A percentile compares a stretch with the other conserved stretches of the same genome.
These are phyloP conservation scores for Crotophaga sulcirostris DNA, from an alignment of 2,113 vertebrate genomes.

Conservation along the genomic window DNA sequence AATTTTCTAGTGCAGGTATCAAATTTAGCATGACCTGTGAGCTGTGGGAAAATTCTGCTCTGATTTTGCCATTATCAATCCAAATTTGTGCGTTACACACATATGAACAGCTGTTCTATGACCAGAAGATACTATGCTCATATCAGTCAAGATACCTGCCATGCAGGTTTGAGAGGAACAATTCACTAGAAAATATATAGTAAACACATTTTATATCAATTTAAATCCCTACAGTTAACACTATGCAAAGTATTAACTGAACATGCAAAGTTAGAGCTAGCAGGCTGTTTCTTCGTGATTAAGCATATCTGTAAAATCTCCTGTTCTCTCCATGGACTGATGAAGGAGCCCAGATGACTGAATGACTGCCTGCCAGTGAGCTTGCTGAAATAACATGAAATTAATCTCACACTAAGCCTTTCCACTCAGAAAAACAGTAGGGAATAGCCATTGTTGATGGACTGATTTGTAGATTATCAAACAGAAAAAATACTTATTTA, in stretches of 20 bases:
- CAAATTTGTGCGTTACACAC: neutral
- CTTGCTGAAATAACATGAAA: neutral
- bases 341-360: neutral
- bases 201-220: neutral
- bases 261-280: neutral
- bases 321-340: neutral
- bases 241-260: neutral
- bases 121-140: fast-evolving
- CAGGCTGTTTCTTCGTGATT: neutral
- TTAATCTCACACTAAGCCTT: neutral
- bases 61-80: neutral
- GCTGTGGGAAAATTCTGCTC: neutral
- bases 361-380: neutral
- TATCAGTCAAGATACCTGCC: neutral
- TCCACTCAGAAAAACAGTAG: neutral
- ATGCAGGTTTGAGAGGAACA: neutral
- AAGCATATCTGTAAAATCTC: neutral
- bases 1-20: neutral
- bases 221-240: neutral
- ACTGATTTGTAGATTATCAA: neutral
- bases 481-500: neutral
- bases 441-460: neutral
- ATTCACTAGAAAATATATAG: neutral
- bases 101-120: neutral
- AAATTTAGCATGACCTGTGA: neutral